Conservation (phyloP, 2,113 vertebrate species). For the Merops nubicus region DNA sequence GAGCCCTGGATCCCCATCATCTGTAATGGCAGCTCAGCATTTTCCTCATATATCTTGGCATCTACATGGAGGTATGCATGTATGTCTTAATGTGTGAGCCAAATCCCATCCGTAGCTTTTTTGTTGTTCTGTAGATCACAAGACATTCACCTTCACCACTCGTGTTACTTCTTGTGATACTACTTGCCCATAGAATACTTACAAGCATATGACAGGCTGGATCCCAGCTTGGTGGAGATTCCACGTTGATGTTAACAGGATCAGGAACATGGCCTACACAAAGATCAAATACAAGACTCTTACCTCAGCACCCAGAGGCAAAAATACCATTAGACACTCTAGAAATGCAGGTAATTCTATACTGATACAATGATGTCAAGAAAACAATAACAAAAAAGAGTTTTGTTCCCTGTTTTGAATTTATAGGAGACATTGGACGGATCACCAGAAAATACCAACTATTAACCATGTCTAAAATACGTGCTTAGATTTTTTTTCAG, state of each 20-base stretch:
- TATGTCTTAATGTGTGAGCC: background rate
- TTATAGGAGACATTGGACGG: background rate
- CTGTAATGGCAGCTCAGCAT: background rate
- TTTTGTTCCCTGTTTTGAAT: background rate
- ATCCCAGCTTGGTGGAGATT: background rate
- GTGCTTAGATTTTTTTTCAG: background rate
- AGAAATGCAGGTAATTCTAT: background rate
- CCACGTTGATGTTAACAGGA: background rate
- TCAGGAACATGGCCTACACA: background rate
- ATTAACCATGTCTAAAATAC: background rate
- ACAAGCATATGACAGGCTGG: background rate
- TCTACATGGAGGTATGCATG: background rate
- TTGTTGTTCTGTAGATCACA: background rate
- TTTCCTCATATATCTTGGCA: background rate
- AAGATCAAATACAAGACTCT: background rate
- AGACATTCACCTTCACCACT: background rate
- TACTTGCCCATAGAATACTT: background rate
- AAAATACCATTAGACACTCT: background rate
- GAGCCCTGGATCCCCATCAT: background rate
- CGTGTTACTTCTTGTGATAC: background rate
- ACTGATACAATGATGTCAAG: background rate
- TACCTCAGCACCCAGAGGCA: background rate
- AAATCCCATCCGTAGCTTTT: background rate
- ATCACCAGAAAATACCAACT: background rate
- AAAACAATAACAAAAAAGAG: background rate